Evolutionary conservation across 2,888 invertebrate species (phyloP).

Genomic region (Eupithecia exiguata): DNA sequence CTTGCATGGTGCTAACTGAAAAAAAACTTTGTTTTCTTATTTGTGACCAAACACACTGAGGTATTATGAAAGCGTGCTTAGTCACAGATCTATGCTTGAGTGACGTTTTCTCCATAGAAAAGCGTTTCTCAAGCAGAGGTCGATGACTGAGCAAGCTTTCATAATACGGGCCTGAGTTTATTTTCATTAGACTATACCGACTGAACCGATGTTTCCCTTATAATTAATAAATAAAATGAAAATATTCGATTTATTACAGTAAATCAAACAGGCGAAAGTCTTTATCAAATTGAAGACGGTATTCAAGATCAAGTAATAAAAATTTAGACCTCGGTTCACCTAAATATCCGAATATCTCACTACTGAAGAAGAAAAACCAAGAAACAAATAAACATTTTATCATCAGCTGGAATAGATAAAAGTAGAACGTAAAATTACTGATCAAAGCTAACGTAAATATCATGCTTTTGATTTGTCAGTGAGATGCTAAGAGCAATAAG

Average conservation of each 20-base stretch:
- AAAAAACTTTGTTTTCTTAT: too few species aligned
- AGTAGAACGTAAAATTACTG: not conserved
- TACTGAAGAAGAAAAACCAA: not conserved
- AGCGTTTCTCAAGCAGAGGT: too few species aligned
- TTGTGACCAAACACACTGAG: too few species aligned
- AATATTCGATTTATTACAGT: not conserved
- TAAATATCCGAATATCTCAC: not conserved
- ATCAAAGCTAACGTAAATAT: conserved; percentile 1
- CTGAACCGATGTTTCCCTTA: too few species aligned
- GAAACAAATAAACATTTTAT: conserved; percentile 5
- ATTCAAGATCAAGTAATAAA: not conserved
- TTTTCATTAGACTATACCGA: too few species aligned
- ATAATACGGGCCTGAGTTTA: too few species aligned
- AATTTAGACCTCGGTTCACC: not conserved
- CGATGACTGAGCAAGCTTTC: too few species aligned
- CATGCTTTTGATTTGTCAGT: not conserved
- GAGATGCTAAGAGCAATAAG: not conserved
- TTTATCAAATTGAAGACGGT: not conserved
- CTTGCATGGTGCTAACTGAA: too few species aligned
- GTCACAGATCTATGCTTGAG: too few species aligned
- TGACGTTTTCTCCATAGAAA: too few species aligned
- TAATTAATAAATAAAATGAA: too few species aligned
- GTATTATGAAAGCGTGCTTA: too few species aligned
- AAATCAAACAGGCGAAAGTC: not conserved
- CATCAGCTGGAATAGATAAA: not conserved